Evolutionary conservation across 2,888 invertebrate genomes (phyloP), one percentile per base, ranked within the genome.

Genomic region (Carpatolechia fugitivella): DNA sequence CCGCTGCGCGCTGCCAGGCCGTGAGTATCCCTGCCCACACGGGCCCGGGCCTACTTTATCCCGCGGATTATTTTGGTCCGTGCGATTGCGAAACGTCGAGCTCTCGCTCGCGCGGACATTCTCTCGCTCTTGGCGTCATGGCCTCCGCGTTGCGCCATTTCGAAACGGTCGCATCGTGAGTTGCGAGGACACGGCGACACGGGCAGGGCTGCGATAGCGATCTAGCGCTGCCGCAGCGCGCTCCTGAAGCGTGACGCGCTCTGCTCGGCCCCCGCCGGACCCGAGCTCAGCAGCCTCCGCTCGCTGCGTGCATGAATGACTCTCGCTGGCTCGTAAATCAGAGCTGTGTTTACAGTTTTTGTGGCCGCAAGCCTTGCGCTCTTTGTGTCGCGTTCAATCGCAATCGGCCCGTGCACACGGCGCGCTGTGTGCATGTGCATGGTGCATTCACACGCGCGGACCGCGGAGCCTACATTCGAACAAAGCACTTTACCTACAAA

Each of bases 1-100:
- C 87, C 87, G 81, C 85, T 86, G 76, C 83, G 82, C 79, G 81
- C 80, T 80, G 87, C 83, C 85, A 87, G 90, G 90, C 90, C 88
- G 90, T 86, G 85, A 90, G 91, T 90, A 90, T 85, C 80, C 70
- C 69, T 61, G 63, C 63, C 66, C 67, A 44, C 44, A 44, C 64
- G 68, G 66, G 67, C 67, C 61, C 67, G 68, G 69, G 64, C 68
- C 71, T 74, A 72, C 70, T 73, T 73, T 69, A 76, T 78, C 81
- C 74, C 76, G 74, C 74, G 77, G 80, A 82, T 80, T 85, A 88
- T 87, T 88, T 87, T 76, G 83, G 85, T 85, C 82, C 75, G 74
- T 72, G 80, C 75, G 78, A 79, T 90, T 90, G 90, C 90, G 90
- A 90, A 88, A 90, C 85, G 76, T 71, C 78, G 80, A 82, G 82